Evolutionary conservation across 2,113 vertebrate species (phyloP).

Genomic region (Choloepus hoffmanni): DNA sequence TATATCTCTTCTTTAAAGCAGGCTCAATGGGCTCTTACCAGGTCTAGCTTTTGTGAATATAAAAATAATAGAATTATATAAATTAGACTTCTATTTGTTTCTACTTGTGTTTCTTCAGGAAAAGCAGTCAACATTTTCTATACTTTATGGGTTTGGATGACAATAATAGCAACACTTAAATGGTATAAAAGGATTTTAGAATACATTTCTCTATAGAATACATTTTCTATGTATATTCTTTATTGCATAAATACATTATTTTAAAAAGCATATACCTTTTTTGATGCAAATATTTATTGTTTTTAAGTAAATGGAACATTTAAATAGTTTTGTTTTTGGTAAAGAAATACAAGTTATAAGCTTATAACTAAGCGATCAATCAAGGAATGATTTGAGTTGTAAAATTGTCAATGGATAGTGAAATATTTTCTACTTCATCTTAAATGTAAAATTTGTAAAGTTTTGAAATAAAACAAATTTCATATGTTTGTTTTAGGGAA

Average conservation of each 20-base stretch:
- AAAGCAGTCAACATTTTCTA: conserved; percentile 9
- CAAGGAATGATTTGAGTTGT: background rate
- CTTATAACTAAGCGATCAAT: conserved; percentile 8
- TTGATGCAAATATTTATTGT: background rate
- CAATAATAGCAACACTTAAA: background rate
- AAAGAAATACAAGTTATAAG: conserved; percentile 3
- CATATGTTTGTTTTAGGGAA: conserved; percentile 42
- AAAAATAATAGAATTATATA: conserved; percentile 20
- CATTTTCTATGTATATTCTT: background rate
- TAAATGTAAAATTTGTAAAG: background rate
- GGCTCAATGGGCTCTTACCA: background rate
- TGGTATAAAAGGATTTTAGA: background rate
- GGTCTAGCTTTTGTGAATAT: background rate
- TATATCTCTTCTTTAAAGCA: background rate
- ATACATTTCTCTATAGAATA: background rate
- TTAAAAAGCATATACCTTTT: conserved; percentile 12
- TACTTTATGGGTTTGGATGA: background rate
- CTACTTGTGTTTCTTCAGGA: conserved; percentile 3
- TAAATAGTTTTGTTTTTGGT: background rate
- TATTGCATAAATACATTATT: conserved; percentile 1
- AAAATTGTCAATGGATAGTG: conserved; percentile 1
- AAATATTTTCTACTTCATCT: conserved; percentile 38
- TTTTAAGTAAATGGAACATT: conserved; percentile 33
- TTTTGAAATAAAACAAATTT: conserved; percentile 60
- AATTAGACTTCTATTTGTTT: conserved; percentile 30